phyloP scores from a whole-genome alignment of 2,113 vertebrate genomes.

The Setophaga petechia region DNA sequence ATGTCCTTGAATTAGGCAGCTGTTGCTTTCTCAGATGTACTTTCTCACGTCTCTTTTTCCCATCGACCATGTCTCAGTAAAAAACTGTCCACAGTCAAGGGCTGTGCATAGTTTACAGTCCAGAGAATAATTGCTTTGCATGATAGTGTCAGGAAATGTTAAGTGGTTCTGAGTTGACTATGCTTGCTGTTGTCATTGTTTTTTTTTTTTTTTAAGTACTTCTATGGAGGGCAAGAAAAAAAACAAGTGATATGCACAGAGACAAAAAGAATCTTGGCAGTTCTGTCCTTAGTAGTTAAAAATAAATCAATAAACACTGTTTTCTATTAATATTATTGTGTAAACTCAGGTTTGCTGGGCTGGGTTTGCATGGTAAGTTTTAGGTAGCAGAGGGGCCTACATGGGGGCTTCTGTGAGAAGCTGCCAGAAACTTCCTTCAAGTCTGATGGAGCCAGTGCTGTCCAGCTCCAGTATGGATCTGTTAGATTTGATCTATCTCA shows the following conservation, averaged over 20 bases:
- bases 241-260: not conserved
- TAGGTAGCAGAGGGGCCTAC: rapidly evolving
- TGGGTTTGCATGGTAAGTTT: not conserved
- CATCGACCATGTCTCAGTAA: too few species aligned
- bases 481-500: not conserved
- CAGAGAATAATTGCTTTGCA: conserved; percentile 24
- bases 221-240: not conserved
- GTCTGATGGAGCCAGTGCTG: not conserved
- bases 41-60: too few species aligned
- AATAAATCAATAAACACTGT: not conserved
- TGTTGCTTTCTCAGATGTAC: too few species aligned
- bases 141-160: conserved; percentile 10
- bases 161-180: not conserved
- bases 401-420: not conserved
- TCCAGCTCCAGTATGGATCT: not conserved
- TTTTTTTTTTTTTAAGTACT: not conserved
- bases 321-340: not conserved
- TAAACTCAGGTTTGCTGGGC: not conserved
- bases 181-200: not conserved
- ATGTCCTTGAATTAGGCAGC: too few species aligned
- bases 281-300: not conserved
- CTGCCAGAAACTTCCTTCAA: not conserved
- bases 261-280: not conserved
- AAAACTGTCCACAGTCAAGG: not conserved
- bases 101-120: not conserved